These are phyloP conservation scores for Acleris cristana DNA, from an alignment of 2,888 invertebrate species.

Conservation along the genomic window DNA sequence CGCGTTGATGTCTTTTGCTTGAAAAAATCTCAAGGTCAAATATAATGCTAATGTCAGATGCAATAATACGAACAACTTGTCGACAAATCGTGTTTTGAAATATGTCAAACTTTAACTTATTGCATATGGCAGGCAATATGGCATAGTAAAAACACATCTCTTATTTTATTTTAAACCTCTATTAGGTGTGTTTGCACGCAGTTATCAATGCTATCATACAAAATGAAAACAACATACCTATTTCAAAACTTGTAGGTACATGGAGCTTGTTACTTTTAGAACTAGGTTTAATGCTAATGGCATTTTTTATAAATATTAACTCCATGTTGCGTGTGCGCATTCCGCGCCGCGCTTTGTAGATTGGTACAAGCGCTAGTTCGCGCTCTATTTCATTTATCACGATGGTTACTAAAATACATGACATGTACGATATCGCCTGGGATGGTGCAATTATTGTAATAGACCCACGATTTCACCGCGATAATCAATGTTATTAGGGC, in stretches of 20 bases:
- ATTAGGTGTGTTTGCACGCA: too few species aligned
- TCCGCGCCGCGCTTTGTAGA: slow-evolving; percentile 61
- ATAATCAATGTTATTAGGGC: too few species aligned
- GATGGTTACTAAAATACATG: slow-evolving; percentile 68
- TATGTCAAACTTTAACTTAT: too few species aligned
- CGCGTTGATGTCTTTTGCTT: too few species aligned
- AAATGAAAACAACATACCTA: slow-evolving; percentile 43
- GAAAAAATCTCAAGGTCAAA: too few species aligned
- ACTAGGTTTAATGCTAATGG: slow-evolving; percentile 62
- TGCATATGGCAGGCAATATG: too few species aligned
- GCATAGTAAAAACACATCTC: too few species aligned
- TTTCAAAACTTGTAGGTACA: slow-evolving; percentile 48
- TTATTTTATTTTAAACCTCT: too few species aligned
- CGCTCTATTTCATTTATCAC: slow-evolving; percentile 80
- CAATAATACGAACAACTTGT: too few species aligned
- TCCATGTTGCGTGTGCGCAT: slow-evolving; percentile 69
- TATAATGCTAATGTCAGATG: too few species aligned
- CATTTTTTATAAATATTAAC: slow-evolving; percentile 54
- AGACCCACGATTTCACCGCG: neutral
- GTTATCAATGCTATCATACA: too few species aligned
- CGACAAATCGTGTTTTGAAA: too few species aligned
- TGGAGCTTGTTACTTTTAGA: slow-evolving; percentile 35
- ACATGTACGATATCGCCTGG: slow-evolving; percentile 55
- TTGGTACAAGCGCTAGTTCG: slow-evolving; percentile 70
- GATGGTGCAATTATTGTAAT: neutral